phyloP scores from a whole-genome alignment of 2,113 vertebrate species.

The Myiagra hebetior region DNA sequence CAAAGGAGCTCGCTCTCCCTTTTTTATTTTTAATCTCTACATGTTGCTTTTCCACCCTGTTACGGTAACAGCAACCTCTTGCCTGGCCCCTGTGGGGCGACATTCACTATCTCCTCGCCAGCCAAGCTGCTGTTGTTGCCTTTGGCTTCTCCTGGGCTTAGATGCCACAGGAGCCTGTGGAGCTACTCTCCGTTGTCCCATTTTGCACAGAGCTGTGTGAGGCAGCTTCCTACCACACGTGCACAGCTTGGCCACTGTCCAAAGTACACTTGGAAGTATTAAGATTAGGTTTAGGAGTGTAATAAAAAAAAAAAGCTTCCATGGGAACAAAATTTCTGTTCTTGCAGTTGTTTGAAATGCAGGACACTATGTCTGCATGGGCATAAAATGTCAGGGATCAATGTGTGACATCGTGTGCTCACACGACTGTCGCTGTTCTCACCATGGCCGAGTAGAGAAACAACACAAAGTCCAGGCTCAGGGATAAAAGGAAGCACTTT shows the following conservation, averaged over 20 bases:
- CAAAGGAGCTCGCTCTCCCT: slow-evolving; percentile 38
- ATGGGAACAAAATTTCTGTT: not conserved
- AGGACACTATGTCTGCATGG: not conserved
- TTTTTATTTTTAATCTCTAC: not conserved
- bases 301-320: slow-evolving; percentile 15
- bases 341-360: not conserved
- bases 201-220: not conserved
- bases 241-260: not conserved
- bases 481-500: too few species aligned
- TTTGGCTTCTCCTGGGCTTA: not conserved
- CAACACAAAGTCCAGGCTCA: too few species aligned
- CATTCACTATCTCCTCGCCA: not conserved
- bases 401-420: not conserved
- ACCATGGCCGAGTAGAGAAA: too few species aligned
- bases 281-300: slow-evolving; percentile 8
- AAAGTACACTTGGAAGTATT: slow-evolving; percentile 38
- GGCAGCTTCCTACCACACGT: slow-evolving; percentile 4
- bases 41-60: not conserved
- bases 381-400: not conserved
- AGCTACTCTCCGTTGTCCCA: not conserved
- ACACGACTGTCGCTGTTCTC: not conserved
- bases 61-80: not conserved
- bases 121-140: not conserved
- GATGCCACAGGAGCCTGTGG: not conserved
- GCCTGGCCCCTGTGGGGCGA: not conserved